Conservation (phyloP, 2,113 vertebrate genomes). For the Siniperca chuatsi region DNA sequence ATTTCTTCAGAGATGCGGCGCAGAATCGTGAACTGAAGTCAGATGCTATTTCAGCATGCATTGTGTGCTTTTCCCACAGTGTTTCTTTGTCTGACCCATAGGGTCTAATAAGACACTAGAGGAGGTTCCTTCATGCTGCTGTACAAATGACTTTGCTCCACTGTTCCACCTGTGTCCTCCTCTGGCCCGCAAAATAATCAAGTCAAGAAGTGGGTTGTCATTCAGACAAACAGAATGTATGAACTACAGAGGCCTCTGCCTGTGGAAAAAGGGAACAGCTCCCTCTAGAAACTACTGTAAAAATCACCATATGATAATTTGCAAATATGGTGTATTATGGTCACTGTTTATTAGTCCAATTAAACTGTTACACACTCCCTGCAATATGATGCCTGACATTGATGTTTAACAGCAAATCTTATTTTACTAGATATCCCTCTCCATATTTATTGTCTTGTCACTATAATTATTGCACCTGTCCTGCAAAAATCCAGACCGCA, state of each 20-base stretch:
- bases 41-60: constrained; percentile 72
- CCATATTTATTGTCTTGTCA: constrained; percentile 60
- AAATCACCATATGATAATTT: constrained; percentile 10
- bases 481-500: constrained; percentile 40
- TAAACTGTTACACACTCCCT: constrained; percentile 24
- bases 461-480: constrained; percentile 67
- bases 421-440: constrained; percentile 34
- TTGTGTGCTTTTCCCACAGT: constrained; percentile 71
- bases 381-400: constrained; percentile 42
- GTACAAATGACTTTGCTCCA: constrained; percentile 75
- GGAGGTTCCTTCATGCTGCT: constrained; percentile 72
- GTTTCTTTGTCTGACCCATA: constrained; percentile 70
- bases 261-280: constrained; percentile 31
- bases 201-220: constrained; percentile 66
- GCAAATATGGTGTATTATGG: constrained; percentile 34
- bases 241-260: constrained; percentile 25
- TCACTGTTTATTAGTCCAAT: constrained; percentile 38
- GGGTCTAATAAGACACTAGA: constrained; percentile 71
- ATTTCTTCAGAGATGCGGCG: constrained; percentile 71
- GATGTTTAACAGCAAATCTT: constrained; percentile 53
- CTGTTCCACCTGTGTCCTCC: constrained; percentile 68
- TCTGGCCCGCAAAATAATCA: constrained; percentile 64
- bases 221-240: constrained; percentile 43
- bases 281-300: constrained; percentile 16
- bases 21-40: constrained; percentile 70